Evolutionary conservation across 1,140 invertebrate genomes (phyloP).

Genomic region (Drosophila truncata): DNA sequence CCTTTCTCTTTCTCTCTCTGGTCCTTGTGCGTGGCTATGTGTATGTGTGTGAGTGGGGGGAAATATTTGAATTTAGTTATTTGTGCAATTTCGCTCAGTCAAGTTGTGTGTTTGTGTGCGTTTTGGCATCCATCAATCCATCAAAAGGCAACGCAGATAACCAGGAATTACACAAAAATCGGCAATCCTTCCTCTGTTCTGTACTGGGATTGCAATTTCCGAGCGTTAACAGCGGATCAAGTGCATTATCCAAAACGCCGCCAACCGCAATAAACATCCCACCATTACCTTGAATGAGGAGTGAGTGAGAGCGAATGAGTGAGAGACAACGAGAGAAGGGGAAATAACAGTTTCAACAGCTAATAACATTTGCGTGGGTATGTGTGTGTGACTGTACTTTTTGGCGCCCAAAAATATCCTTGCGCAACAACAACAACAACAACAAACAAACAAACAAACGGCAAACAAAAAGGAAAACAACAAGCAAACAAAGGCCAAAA

Average conservation of each 20-base stretch:
- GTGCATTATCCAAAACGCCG: constrained; percentile 46
- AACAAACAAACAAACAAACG: not conserved
- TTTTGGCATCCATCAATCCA: constrained; percentile 52
- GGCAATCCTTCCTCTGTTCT: constrained; percentile 1
- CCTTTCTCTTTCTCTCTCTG: constrained; percentile 6
- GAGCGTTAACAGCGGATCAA: constrained; percentile 25
- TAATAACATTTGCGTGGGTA: constrained; percentile 40
- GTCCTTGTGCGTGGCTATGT: not conserved
- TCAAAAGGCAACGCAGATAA: constrained; percentile 22
- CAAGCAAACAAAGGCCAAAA: constrained; percentile 44
- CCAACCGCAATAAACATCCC: constrained; percentile 60
- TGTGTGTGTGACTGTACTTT: constrained; percentile 70
- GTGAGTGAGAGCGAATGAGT: not conserved
- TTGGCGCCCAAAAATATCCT: constrained; percentile 68
- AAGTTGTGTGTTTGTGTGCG: constrained; percentile 71
- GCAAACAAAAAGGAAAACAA: constrained; percentile 1
- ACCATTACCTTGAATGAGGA: no score
- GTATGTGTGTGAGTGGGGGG: constrained; percentile 29
- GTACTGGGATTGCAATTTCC: not conserved
- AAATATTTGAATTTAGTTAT: constrained; percentile 78
- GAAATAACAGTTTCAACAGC: constrained; percentile 47
- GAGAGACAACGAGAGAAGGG: constrained; percentile 4
- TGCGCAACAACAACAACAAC: constrained; percentile 18
- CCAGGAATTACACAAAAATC: constrained; percentile 26
- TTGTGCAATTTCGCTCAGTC: constrained; percentile 81